A percentile compares a stretch with the other conserved stretches of the same genome.
Conservation (phyloP, 2,113 vertebrate genomes). For the Canis aureus region DNA sequence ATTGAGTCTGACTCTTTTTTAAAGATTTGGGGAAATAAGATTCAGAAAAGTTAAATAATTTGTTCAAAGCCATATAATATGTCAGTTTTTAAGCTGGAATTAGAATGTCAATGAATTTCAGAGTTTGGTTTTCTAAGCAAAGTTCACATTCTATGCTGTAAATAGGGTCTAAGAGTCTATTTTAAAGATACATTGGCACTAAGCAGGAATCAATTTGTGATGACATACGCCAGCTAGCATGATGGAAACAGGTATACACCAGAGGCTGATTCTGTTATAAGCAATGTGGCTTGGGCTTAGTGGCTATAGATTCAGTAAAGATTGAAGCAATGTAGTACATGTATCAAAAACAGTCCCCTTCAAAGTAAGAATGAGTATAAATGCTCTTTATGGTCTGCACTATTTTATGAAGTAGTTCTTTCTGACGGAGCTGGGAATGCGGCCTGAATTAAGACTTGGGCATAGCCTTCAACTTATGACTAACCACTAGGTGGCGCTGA, state of each 20-base stretch:
- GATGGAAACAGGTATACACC: background rate
- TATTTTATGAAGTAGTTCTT: background rate
- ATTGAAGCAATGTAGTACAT: background rate
- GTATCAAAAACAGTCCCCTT: background rate
- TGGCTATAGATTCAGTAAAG: background rate
- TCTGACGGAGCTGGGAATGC: background rate
- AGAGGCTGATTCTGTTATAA: background rate
- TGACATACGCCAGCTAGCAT: background rate
- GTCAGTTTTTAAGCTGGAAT: background rate
- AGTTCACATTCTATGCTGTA: background rate
- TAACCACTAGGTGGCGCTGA: conserved; percentile 72
- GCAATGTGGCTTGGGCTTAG: background rate
- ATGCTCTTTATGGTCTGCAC: background rate
- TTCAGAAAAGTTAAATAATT: background rate
- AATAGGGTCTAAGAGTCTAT: background rate
- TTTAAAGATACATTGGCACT: background rate
- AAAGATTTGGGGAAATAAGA: background rate
- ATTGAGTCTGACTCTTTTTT: background rate
- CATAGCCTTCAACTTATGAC: background rate
- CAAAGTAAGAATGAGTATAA: background rate
- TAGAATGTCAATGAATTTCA: background rate
- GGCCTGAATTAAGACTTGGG: background rate
- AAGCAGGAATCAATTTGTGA: background rate
- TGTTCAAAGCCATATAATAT: background rate
- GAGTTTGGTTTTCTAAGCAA: conserved; percentile 10